Conservation (phyloP, 2,797 vertebrate genomes). For the Crenichthys baileyi region DNA sequence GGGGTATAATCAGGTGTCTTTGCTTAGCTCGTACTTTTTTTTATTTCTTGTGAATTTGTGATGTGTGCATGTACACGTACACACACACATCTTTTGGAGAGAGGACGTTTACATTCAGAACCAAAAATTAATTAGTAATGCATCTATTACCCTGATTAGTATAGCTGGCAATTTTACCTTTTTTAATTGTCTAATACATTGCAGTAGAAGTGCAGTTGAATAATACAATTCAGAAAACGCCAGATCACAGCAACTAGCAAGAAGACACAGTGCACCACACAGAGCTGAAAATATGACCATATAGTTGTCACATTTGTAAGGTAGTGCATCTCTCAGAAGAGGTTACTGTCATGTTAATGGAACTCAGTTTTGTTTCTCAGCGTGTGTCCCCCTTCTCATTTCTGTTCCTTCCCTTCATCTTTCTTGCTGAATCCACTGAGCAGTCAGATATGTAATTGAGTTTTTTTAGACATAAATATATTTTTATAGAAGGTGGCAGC, state of each 20-base stretch:
- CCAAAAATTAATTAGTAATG: neutral
- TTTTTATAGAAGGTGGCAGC: conserved; percentile 39
- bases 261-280: conserved; percentile 17
- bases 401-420: conserved; percentile 55
- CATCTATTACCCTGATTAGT: neutral
- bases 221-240: conserved; percentile 5
- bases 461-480: conserved; percentile 59
- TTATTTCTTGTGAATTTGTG: neutral
- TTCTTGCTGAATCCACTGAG: conserved; percentile 56
- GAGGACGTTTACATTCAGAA: neutral
- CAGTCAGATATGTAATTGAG: conserved; percentile 63
- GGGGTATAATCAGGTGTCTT: neutral
- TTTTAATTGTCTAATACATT: neutral
- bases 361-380: conserved; percentile 57
- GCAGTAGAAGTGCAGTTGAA: neutral
- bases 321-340: conserved; percentile 49
- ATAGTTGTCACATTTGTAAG: conserved; percentile 49
- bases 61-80: neutral
- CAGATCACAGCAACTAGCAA: neutral
- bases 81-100: neutral
- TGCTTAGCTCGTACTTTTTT: neutral
- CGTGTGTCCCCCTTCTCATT: conserved; percentile 53
- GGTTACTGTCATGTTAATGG: conserved; percentile 55
- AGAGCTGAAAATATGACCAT: conserved; percentile 32
- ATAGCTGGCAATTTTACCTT: neutral